These are phyloP conservation scores for Trididemnum nubilum DNA, from an alignment of 23 tunicate genomes.

Conservation along the genomic window DNA sequence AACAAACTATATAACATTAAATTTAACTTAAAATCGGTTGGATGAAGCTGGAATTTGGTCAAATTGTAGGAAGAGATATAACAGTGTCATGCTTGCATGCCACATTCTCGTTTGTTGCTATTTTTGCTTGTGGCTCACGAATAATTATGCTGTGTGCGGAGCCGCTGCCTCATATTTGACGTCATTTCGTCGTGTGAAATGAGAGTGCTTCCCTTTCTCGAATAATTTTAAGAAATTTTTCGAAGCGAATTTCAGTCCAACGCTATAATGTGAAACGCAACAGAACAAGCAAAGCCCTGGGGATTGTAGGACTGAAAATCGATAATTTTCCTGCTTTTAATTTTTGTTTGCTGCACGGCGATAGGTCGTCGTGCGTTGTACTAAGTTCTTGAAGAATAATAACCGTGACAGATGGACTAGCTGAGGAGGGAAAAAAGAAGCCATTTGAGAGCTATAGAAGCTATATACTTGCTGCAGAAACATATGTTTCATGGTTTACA, in stretches of 20 bases:
- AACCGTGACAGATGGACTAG: constrained; percentile 22
- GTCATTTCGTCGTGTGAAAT: no score
- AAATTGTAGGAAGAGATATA: no score
- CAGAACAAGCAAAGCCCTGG: constrained; percentile 22
- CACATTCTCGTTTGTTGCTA: no score
- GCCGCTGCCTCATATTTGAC: no score
- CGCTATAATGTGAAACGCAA: background rate
- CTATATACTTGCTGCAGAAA: background rate
- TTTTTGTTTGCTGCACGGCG: constrained; percentile 22
- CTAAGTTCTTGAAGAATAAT: constrained; percentile 21
- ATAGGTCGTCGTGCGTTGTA: background rate
- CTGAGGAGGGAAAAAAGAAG: background rate
- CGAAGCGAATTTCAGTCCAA: constrained; percentile 2
- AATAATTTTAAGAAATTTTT: background rate
- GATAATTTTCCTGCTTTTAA: constrained; percentile 10
- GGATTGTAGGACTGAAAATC: constrained; percentile 14
- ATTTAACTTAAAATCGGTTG: no score
- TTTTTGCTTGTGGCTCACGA: no score
- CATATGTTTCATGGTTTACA: constrained; percentile 14
- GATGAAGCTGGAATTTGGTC: no score
- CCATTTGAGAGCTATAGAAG: background rate
- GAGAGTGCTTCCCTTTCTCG: no score
- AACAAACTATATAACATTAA: no score
- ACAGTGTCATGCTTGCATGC: no score
- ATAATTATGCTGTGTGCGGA: no score